Conservation (phyloP, 92 coral and sea anemone genomes). For the Hydrozoanthus gracilis region DNA sequence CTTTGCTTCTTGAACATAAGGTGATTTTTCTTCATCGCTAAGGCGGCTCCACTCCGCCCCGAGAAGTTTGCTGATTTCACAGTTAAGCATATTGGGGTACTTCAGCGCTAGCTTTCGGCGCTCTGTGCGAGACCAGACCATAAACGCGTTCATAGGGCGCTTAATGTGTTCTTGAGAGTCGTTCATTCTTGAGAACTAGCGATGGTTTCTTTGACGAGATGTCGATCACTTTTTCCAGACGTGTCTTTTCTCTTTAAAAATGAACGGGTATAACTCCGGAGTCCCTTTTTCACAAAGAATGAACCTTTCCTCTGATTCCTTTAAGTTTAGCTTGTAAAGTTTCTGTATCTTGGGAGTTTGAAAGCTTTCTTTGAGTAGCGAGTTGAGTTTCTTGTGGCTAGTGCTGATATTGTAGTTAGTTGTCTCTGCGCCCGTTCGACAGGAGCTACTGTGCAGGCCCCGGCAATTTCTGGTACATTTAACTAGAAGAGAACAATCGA, state of each 20-base stretch:
- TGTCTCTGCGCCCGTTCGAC: constrained; percentile 5
- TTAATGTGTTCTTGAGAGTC: constrained; percentile 74
- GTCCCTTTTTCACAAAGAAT: neutral
- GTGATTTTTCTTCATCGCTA: constrained; percentile 87
- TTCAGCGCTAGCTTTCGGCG: constrained; percentile 89
- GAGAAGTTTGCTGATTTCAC: constrained; percentile 91
- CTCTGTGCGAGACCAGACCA: constrained; percentile 95
- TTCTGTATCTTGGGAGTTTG: neutral
- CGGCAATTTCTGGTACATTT: constrained; percentile 31
- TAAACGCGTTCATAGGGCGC: constrained; percentile 92
- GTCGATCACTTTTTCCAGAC: neutral
- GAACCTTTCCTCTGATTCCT: neutral
- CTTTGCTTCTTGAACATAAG: constrained; percentile 88
- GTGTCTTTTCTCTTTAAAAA: neutral
- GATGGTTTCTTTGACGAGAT: neutral
- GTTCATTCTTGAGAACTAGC: constrained; percentile 24
- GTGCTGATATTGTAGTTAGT: constrained; percentile 6
- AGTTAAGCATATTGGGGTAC: constrained; percentile 94
- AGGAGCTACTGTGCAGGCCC: constrained; percentile 44
- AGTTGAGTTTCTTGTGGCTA: neutral
- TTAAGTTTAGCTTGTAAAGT: neutral
- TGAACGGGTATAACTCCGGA: neutral
- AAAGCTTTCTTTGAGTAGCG: neutral
- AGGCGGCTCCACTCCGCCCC: constrained; percentile 96
- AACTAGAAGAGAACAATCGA: constrained; percentile 40